Conservation (phyloP, 2,113 vertebrate species). For the Aix galericulata region DNA sequence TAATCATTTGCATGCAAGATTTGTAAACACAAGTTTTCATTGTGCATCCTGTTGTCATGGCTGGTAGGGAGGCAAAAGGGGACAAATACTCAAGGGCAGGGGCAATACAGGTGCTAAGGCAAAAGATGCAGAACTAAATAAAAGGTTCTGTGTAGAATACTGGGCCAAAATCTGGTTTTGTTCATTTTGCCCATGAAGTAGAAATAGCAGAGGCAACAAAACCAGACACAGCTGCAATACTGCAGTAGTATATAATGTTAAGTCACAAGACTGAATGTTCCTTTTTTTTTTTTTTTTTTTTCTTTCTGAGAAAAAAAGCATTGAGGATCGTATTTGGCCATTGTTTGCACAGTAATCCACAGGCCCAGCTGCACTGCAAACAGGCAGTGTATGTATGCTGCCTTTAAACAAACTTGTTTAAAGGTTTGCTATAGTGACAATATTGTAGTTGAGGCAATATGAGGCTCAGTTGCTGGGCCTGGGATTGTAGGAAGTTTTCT, state of each 20-base stretch:
- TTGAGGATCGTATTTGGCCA: background rate
- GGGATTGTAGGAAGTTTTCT: background rate
- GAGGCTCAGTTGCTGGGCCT: background rate
- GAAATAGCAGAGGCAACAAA: background rate
- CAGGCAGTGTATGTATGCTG: background rate
- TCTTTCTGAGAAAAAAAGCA: background rate
- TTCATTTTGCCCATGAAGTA: background rate
- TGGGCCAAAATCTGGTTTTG: background rate
- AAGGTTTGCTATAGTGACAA: background rate
- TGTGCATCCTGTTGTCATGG: slow-evolving; percentile 58
- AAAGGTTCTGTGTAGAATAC: background rate
- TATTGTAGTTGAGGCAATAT: background rate
- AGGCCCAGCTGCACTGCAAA: background rate
- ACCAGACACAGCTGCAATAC: background rate
- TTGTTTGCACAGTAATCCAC: background rate
- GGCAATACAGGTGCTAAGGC: background rate
- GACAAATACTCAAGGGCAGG: slow-evolving; percentile 6
- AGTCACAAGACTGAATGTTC: background rate
- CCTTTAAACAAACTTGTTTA: background rate
- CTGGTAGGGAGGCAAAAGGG: slow-evolving; percentile 46
- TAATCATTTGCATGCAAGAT: slow-evolving; percentile 70
- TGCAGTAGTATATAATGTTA: background rate
- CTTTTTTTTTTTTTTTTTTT: background rate
- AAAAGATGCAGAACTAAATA: background rate
- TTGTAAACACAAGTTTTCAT: slow-evolving; percentile 69